Base-by-base conservation (phyloP, 2,888 invertebrate species). In the Eupithecia subumbrata region DNA sequence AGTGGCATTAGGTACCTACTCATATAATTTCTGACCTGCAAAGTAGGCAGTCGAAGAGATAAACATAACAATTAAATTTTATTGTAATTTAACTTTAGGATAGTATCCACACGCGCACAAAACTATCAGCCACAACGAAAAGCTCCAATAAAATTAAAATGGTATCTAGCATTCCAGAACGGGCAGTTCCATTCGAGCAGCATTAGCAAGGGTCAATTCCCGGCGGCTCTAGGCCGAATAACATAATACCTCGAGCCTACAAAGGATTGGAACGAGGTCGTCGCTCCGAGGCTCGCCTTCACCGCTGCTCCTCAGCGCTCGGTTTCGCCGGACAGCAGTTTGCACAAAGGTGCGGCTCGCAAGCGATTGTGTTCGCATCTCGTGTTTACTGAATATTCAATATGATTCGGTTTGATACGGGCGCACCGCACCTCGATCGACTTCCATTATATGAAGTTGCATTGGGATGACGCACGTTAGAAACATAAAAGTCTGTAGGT, bases 181-280 rank as follows among this genome's bases (percentile, higher is more conserved):
- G 60, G 14, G 1, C 63, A 48, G 56, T 56, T 76, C 76, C 64
- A 73, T 78, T 74, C 67, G 37, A 73, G 67, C 60, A 63, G 76
- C 77, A 75, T 75, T 76, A 78, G 75, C 68, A 71, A 71, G 75
- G 79, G 80, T 75, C 68, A 74, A 76, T 74, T 81, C 81, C 79
- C 81, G 4, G 30, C 69, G 69, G 81, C 48, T 66, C 40, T 4
- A n/a, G 67, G 67, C 67, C 67, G 63, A 74, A 74, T 75, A 78
- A 76, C 77, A 71, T 78, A 76, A 76, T 78, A 78, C 76, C 74
- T 81, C 77, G 76, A 76, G 81, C 75, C 79, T 81, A 78, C 77
- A 79, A 78, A 78, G 81, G 78, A 79, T 78, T 79, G 16, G 75
- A 70, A 76, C 78, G 78, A 69, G 81, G 81, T 81, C 81, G 78